Evolutionary conservation across 2,888 invertebrate genomes (phyloP).

Genomic region (Hydrotaea cyrtoneurina): DNA sequence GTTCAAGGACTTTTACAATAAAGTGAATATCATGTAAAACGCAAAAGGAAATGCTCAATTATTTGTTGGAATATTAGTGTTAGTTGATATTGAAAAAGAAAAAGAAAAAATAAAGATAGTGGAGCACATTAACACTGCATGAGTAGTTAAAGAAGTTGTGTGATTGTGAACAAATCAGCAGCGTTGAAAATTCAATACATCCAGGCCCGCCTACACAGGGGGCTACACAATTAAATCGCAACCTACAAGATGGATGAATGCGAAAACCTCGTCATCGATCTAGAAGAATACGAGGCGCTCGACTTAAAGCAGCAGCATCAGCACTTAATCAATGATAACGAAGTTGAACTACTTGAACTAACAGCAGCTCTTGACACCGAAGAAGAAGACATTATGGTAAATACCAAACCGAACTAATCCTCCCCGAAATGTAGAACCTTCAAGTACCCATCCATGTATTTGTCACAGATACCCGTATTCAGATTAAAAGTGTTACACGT

Average conservation of each 20-base stretch:
- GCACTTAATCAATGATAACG: constrained; percentile 70
- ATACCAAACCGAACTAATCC: not conserved
- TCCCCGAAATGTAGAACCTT: not conserved
- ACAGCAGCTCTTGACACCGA: constrained; percentile 60
- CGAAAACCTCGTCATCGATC: constrained; percentile 80
- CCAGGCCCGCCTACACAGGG: constrained; percentile 74
- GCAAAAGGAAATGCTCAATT: constrained; percentile 28
- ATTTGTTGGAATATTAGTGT: not conserved
- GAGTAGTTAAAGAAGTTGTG: constrained; percentile 34
- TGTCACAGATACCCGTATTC: not conserved
- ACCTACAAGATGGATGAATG: constrained; percentile 81
- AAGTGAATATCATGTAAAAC: constrained; percentile 13
- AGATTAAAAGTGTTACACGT: not conserved
- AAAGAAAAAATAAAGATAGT: not conserved
- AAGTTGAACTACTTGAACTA: constrained; percentile 68
- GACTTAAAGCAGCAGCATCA: constrained; percentile 69
- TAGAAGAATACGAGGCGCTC: constrained; percentile 77
- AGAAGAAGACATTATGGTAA: constrained; percentile 62
- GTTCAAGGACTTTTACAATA: constrained; percentile 31
- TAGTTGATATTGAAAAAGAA: constrained; percentile 8
- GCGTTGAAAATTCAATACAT: constrained; percentile 68
- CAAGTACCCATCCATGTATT: not conserved
- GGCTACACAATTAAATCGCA: constrained; percentile 72
- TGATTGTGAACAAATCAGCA: constrained; percentile 67
- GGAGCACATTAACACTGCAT: not conserved